Base-by-base conservation (phyloP, 1,140 invertebrate genomes). In the Drosophila lacertosa region DNA sequence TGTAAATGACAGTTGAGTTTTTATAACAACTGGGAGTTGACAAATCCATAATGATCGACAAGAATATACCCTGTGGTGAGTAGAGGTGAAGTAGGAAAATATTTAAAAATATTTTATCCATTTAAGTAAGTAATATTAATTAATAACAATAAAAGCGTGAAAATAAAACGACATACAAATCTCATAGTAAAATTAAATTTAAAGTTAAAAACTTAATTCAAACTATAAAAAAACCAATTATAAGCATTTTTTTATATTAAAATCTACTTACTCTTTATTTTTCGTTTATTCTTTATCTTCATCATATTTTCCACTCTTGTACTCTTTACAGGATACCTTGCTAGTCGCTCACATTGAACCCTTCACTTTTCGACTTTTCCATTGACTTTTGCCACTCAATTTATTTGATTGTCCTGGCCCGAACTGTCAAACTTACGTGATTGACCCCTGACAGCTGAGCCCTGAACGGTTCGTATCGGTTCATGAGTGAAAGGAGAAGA, bases 351-450 rank as follows among this genome's bases (percentile, higher is more conserved):
- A 16, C 6, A 6, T 5, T 26, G 26, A 5, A 29, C 24, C 16
- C 16, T 3, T 9, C 10, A 29, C 0, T 7, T 44, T 39, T 22
- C 11, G 13, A 35, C 35, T 4, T n/a, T 0, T 11, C 6, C 4
- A 16, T 35, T 33, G n/a, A 33, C 10, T 48, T 18, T 50, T 48
- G 54, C 40, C 55, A 37, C 35, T 50, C 45, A 50, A 67, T 51
- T 59, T 59, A 40, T 33, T 67, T 59, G 45, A 67, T 67, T 67
- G 55, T 24, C 16, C 35, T 42, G 64, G 32, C 55, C 55, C 35
- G 33, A 44, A 39, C 55, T 59, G 64, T 67, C 63, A 66, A 66
- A 42, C 29, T 16, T 22, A 13, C 40, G 54, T 60, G 55, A 60
- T 37, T 67, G 64, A 67, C 55, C 63, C 37, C 42, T 33, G 59